These are phyloP conservation scores for Sarcophaga rosellei DNA, from an alignment of 2,888 invertebrate species.

Conservation along the genomic window DNA sequence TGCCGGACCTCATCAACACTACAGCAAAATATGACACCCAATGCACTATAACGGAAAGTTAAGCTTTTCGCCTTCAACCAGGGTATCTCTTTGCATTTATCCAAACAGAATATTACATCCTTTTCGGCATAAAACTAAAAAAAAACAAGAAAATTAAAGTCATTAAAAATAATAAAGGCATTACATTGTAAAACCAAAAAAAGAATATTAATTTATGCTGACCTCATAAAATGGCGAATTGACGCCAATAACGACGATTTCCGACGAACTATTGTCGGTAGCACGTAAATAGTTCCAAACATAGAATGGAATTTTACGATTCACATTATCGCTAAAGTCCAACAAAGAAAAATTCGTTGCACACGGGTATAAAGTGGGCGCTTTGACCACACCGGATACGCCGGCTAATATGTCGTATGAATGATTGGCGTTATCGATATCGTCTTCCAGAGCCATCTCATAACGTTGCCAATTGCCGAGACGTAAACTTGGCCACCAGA, in stretches of 20 bases:
- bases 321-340: background rate
- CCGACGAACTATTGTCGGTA: background rate
- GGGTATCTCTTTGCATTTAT: slow-evolving; percentile 62
- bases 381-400: slow-evolving; percentile 19
- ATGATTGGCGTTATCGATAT: slow-evolving; percentile 16
- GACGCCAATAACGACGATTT: slow-evolving; percentile 64
- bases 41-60: slow-evolving; percentile 43
- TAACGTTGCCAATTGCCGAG: slow-evolving; percentile 63
- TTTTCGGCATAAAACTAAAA: slow-evolving; percentile 52
- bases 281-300: slow-evolving; percentile 65
- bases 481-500: slow-evolving; percentile 65
- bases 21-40: slow-evolving; percentile 65
- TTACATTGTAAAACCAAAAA: background rate
- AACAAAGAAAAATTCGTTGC: slow-evolving; percentile 21
- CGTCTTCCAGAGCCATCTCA: slow-evolving; percentile 34
- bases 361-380: slow-evolving; percentile 16
- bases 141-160: background rate
- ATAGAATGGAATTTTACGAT: slow-evolving; percentile 49
- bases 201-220: background rate
- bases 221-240: slow-evolving; percentile 66
- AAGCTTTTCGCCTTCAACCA: slow-evolving; percentile 55
- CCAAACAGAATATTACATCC: slow-evolving; percentile 56
- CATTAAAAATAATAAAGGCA: too few species aligned
- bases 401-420: slow-evolving; percentile 54
- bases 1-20: slow-evolving; percentile 52